phyloP scores from a whole-genome alignment of 2,113 vertebrate genomes.

The Paratilapia polleni region DNA sequence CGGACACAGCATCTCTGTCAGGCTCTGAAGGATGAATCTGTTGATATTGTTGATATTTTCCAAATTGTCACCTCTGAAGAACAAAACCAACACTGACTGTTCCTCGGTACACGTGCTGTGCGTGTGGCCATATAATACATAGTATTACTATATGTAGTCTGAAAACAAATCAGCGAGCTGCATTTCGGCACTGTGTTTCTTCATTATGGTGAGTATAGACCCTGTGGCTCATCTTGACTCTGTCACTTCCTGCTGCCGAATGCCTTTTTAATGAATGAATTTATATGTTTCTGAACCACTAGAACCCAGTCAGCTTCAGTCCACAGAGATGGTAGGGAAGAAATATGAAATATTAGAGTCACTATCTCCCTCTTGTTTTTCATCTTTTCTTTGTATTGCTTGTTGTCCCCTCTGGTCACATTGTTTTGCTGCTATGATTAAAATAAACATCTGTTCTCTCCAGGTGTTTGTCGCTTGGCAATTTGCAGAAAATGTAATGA shows the following conservation, averaged over 20 bases:
- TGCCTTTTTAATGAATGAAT: background rate
- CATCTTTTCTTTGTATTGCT: background rate
- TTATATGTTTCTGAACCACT: background rate
- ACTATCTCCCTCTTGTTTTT: background rate
- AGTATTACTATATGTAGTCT: too few species aligned
- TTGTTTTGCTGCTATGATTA: constrained; percentile 20
- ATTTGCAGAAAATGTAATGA: background rate
- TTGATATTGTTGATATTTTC: background rate
- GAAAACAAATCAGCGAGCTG: background rate
- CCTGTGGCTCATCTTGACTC: background rate
- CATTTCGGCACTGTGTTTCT: background rate
- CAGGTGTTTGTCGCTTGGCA: background rate
- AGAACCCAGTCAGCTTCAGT: background rate
- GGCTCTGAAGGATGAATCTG: background rate
- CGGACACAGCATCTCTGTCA: background rate
- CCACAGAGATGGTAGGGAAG: background rate
- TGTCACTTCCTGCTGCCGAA: background rate
- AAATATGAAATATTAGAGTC: constrained; percentile 1
- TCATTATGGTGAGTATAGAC: background rate
- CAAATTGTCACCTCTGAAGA: background rate
- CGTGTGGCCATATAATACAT: background rate
- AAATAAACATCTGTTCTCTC: constrained; percentile 13
- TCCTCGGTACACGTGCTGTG: background rate
- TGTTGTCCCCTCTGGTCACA: background rate
- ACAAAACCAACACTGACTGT: background rate